A percentile compares a stretch with the other conserved stretches of the same genome.
Conservation (phyloP, 2,888 invertebrate species). For the Opisthograptis luteolata region DNA sequence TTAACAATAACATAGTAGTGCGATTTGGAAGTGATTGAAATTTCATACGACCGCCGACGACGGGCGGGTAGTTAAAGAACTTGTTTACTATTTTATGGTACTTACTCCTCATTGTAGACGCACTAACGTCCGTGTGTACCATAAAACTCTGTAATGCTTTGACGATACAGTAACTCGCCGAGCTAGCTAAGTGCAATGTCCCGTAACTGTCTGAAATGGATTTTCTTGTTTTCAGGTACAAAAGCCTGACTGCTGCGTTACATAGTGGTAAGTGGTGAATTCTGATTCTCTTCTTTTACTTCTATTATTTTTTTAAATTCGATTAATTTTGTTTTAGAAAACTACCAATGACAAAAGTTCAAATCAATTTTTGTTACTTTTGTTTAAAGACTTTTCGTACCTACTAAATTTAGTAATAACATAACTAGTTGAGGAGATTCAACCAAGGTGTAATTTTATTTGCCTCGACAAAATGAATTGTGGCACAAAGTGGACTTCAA, state of each 20-base stretch:
- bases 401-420: too few relatives aligned
- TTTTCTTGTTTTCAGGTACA: slow-evolving; percentile 33
- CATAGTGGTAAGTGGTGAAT: slow-evolving; percentile 21
- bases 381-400: too few relatives aligned
- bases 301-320: too few relatives aligned
- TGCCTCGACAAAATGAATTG: too few relatives aligned
- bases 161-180: slow-evolving; percentile 47
- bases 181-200: slow-evolving; percentile 15
- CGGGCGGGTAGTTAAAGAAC: slow-evolving; percentile 53
- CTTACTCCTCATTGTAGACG: slow-evolving; percentile 56
- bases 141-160: slow-evolving; percentile 55
- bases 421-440: too few relatives aligned
- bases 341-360: too few relatives aligned
- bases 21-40: slow-evolving; percentile 52
- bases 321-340: too few relatives aligned
- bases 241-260: slow-evolving; percentile 28
- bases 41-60: slow-evolving; percentile 51
- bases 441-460: too few relatives aligned
- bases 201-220: slow-evolving; percentile 19
- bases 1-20: slow-evolving; percentile 38
- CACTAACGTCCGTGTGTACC: slow-evolving; percentile 52
- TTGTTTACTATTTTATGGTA: slow-evolving; percentile 63
- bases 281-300: too few relatives aligned
- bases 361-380: too few relatives aligned
- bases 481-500: too few relatives aligned